These are phyloP conservation scores for Spheniscus humboldti DNA, from an alignment of 2,797 vertebrate genomes.

Conservation along the genomic window DNA sequence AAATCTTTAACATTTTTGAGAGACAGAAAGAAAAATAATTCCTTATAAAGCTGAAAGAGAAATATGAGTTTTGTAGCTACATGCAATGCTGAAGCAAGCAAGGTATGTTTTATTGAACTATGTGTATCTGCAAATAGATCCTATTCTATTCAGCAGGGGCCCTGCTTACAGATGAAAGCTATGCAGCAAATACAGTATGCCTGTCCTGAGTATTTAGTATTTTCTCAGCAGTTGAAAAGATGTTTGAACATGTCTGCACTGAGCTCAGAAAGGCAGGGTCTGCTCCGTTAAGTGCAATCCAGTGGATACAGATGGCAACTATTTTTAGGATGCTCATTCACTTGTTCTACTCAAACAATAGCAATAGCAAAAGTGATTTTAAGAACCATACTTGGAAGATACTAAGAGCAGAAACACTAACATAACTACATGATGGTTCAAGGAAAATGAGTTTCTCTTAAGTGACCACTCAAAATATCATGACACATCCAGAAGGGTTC, in stretches of 20 bases:
- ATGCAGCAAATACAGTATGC: neutral
- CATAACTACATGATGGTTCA: neutral
- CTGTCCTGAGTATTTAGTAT: neutral
- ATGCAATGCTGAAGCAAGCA: neutral
- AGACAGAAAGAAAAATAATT: neutral
- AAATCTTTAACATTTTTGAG: neutral
- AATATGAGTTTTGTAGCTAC: neutral
- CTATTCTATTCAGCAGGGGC: neutral
- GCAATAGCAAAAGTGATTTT: neutral
- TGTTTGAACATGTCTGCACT: neutral
- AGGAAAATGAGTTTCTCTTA: neutral
- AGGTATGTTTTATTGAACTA: neutral
- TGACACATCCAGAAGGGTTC: neutral
- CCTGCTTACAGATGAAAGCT: neutral
- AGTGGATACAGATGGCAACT: neutral
- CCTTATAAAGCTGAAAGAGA: neutral
- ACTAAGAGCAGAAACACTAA: neutral
- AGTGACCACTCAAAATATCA: neutral
- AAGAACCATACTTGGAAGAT: neutral
- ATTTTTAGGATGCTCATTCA: neutral
- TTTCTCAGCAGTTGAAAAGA: neutral
- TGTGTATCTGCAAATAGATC: neutral
- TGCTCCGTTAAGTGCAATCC: neutral
- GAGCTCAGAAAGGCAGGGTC: neutral
- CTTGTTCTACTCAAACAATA: neutral